phyloP scores from a whole-genome alignment of 2,113 vertebrate species.

The Chauna torquata region DNA sequence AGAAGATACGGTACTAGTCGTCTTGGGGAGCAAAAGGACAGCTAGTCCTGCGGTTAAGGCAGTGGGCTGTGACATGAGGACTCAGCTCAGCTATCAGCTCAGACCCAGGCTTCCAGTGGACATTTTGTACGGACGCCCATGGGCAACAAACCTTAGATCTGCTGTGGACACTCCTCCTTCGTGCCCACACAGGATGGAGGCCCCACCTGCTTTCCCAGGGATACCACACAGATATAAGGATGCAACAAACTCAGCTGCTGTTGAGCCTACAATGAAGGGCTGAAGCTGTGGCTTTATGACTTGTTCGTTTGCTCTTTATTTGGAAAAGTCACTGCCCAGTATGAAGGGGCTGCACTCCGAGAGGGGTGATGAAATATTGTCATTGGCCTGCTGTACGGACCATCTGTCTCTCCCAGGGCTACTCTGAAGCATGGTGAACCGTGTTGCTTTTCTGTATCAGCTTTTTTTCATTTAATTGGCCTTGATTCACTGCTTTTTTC shows the following conservation, averaged over 20 bases:
- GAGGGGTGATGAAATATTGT: constrained; percentile 47
- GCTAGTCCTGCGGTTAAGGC: neutral
- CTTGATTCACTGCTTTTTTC: neutral
- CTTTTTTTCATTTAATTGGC: neutral
- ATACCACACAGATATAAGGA: neutral
- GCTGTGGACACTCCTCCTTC: neutral
- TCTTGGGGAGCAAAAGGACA: neutral
- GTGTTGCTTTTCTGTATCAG: neutral
- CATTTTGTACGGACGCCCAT: fast-evolving
- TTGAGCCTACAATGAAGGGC: neutral
- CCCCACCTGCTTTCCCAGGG: neutral
- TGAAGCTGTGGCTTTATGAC: neutral
- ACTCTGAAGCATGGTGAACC: neutral
- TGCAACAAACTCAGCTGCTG: neutral
- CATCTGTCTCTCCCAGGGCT: constrained; percentile 43
- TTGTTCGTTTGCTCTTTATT: constrained; percentile 24
- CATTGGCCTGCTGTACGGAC: constrained; percentile 35
- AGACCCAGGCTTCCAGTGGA: neutral
- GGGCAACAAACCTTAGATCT: neutral
- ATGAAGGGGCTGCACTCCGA: constrained; percentile 10
- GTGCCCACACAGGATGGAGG: neutral
- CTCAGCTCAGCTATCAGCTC: neutral
- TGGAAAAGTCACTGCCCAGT: neutral
- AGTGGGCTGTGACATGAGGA: neutral
- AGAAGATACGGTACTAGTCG: neutral